These are phyloP conservation scores for Lasioglossum lativentre DNA, from an alignment of 2,888 invertebrate species.

Conservation along the genomic window DNA sequence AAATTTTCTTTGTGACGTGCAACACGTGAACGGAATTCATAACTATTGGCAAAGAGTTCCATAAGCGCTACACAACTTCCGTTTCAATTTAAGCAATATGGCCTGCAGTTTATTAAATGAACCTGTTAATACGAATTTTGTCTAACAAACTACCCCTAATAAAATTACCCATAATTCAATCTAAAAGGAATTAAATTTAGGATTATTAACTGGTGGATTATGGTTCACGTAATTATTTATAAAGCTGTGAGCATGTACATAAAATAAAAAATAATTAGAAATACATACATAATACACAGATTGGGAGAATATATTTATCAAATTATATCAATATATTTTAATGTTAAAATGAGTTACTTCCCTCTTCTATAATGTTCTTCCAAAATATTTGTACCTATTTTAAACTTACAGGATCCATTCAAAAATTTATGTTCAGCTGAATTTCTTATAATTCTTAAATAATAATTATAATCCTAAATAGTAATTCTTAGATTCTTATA, in stretches of 20 bases:
- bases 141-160: background rate
- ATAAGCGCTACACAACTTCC: background rate
- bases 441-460: too few species aligned
- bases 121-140: background rate
- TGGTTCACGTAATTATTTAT: background rate
- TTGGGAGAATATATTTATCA: too few species aligned
- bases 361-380: too few species aligned
- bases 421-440: too few species aligned
- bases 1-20: slow-evolving; percentile 36
- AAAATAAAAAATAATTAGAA: background rate
- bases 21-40: slow-evolving; percentile 3
- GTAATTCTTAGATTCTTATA: background rate
- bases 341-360: too few species aligned
- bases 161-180: background rate
- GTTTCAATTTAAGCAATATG: background rate
- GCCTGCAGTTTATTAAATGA: background rate
- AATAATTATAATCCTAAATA: background rate
- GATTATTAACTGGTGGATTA: background rate
- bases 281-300: too few species aligned
- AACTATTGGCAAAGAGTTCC: background rate
- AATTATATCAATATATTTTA: too few species aligned
- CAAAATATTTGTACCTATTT: too few species aligned
- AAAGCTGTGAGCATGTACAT: background rate
- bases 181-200: background rate
- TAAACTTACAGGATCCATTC: too few species aligned